Conservation (phyloP, 2,888 invertebrate species). For the Palloptera scutellata region DNA sequence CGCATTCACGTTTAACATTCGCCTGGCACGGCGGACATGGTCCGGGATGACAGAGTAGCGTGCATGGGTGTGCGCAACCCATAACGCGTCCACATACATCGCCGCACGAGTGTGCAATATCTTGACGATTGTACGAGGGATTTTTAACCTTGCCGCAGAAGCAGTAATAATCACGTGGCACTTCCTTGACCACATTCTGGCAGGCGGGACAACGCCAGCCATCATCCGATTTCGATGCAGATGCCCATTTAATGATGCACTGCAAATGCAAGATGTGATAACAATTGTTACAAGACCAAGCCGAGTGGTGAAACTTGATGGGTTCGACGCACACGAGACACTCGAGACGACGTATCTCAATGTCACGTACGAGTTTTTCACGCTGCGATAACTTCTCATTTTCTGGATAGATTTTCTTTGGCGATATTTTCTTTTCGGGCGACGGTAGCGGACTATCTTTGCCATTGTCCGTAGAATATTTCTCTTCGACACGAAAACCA, state of each 20-base stretch:
- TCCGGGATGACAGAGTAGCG: conserved; percentile 90
- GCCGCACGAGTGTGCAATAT: conserved; percentile 91
- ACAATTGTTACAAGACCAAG: conserved; percentile 93
- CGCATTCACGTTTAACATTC: conserved; percentile 76
- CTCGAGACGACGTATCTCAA: conserved; percentile 83
- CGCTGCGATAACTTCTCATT: conserved; percentile 73
- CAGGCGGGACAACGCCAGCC: conserved; percentile 98
- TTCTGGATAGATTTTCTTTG: conserved; percentile 47
- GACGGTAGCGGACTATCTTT: conserved; percentile 57
- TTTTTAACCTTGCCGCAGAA: conserved; percentile 85
- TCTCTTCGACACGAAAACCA: conserved; percentile 55
- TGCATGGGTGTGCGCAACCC: conserved; percentile 74
- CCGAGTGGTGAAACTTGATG: conserved; percentile 79
- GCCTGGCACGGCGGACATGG: conserved; percentile 91
- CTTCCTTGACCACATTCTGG: conserved; percentile 77
- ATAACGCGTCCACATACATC: conserved; percentile 76
- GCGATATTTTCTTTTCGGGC: conserved; percentile 54
- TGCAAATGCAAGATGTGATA: conserved; percentile 91
- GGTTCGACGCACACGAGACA: conserved; percentile 94
- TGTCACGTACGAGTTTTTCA: conserved; percentile 83
- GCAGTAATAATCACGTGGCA: conserved; percentile 86
- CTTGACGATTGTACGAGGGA: conserved; percentile 79
- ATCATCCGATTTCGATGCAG: conserved; percentile 78
- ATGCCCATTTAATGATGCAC: conserved; percentile 92
- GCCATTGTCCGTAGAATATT: conserved; percentile 53